Conservation (phyloP, 2,888 invertebrate species). For the Cephus pygmeus region DNA sequence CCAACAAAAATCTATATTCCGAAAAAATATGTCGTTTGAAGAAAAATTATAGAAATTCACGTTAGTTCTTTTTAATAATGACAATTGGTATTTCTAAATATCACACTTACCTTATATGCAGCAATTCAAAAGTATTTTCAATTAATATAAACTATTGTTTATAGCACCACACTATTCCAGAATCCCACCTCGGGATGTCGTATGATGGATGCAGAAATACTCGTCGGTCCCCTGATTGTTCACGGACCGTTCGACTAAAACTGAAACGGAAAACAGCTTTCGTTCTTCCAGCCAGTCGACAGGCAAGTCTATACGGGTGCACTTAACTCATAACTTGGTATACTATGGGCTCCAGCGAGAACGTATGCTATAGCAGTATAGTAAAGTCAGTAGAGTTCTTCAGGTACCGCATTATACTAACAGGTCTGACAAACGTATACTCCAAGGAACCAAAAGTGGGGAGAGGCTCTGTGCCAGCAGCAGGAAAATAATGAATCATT, state of each 20-base stretch:
- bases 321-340: background rate
- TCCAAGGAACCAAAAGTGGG: background rate
- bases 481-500: background rate
- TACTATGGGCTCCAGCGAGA: background rate
- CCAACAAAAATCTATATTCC: background rate
- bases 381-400: background rate
- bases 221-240: background rate
- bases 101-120: background rate
- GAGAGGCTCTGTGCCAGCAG: background rate
- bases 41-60: background rate
- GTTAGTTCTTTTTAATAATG: background rate
- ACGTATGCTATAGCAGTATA: background rate
- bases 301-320: background rate
- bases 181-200: background rate
- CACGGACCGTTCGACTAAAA: constrained; percentile 6
- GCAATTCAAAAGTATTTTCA: background rate
- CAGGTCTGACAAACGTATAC: background rate
- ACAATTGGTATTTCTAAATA: background rate
- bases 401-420: background rate
- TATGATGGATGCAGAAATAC: background rate
- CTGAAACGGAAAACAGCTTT: constrained; percentile 13
- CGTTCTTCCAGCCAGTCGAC: background rate
- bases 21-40: background rate
- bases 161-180: background rate
- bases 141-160: background rate